A percentile compares a stretch with the other conserved stretches of the same genome.
Conservation (phyloP, 2,113 vertebrate species). For the Falco punctatus region DNA sequence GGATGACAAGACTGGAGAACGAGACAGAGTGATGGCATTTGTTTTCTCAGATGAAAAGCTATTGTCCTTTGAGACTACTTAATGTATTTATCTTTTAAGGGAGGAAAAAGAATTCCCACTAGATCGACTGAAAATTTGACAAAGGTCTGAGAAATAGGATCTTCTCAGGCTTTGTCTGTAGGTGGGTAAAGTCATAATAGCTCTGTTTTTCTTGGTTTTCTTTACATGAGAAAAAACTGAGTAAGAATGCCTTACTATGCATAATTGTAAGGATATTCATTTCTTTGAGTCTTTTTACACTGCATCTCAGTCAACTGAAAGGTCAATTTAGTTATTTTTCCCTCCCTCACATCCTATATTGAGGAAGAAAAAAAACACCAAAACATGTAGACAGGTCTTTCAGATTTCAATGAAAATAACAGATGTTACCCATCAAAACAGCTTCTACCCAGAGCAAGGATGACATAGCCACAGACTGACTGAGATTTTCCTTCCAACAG, state of each 20-base stretch:
- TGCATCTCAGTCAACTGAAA: constrained; percentile 53
- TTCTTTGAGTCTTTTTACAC: constrained; percentile 55
- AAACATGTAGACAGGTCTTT: constrained; percentile 50
- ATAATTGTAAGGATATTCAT: constrained; percentile 63
- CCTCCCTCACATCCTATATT: constrained; percentile 44
- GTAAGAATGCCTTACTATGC: constrained; percentile 68
- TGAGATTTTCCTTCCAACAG: constrained; percentile 55
- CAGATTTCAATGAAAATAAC: constrained; percentile 62
- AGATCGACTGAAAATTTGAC: constrained; percentile 63
- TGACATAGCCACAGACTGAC: constrained; percentile 23
- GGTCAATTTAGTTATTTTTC: constrained; percentile 59
- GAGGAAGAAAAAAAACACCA: neutral
- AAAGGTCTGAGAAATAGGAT: constrained; percentile 75
- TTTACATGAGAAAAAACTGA: constrained; percentile 75
- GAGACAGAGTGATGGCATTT: constrained; percentile 31
- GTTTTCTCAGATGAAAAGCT: constrained; percentile 58
- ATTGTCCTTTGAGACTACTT: constrained; percentile 57
- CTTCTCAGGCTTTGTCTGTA: constrained; percentile 76
- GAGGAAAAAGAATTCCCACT: constrained; percentile 59
- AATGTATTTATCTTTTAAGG: constrained; percentile 67
- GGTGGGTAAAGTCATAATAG: constrained; percentile 70
- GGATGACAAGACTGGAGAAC: neutral
- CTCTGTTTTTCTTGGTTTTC: constrained; percentile 78
- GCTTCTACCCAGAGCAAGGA: neutral
- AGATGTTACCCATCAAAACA: constrained; percentile 50